These are phyloP conservation scores for Lycopodina hypogea DNA, from an alignment of 37 sponge, comb jelly and placozoan species.

Conservation along the genomic window DNA sequence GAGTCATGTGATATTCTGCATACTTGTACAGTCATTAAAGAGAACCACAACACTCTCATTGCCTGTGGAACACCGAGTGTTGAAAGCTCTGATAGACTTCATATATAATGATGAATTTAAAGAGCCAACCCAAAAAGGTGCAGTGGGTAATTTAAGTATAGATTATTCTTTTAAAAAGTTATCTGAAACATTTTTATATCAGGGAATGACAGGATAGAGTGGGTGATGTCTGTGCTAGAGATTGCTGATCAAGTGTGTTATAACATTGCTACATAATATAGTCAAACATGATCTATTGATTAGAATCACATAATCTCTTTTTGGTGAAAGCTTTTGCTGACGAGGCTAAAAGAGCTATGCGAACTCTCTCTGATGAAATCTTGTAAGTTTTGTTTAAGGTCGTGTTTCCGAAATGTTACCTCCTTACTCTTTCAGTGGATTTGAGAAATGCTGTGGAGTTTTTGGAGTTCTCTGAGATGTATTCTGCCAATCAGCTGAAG, in stretches of 20 bases:
- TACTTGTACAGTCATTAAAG: constrained; percentile 17
- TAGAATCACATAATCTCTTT: not conserved
- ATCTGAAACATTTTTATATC: not conserved
- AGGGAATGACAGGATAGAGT: constrained; percentile 34
- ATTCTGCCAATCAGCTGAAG: constrained; percentile 66
- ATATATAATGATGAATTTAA: constrained; percentile 53
- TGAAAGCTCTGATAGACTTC: constrained; percentile 64
- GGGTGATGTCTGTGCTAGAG: constrained; percentile 34
- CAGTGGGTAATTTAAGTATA: not conserved
- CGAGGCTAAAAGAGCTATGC: constrained; percentile 55
- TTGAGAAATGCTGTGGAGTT: constrained; percentile 44
- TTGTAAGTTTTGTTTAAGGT: constrained; percentile 34
- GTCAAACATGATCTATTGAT: too few species aligned
- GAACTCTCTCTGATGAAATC: constrained; percentile 40
- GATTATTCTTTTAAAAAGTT: not conserved
- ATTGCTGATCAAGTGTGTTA: constrained; percentile 64
- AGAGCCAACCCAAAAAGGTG: not conserved
- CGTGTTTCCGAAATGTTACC: too few species aligned
- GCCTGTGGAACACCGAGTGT: constrained; percentile 18
- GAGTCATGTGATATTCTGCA: not conserved
- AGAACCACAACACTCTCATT: constrained; percentile 21
- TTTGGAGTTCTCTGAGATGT: constrained; percentile 50
- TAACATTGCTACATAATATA: too few species aligned
- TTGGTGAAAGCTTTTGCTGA: constrained; percentile 40
- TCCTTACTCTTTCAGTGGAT: constrained; percentile 43